Evolutionary conservation across 2,113 vertebrate genomes (phyloP).

Genomic region (Anas platyrhynchos): DNA sequence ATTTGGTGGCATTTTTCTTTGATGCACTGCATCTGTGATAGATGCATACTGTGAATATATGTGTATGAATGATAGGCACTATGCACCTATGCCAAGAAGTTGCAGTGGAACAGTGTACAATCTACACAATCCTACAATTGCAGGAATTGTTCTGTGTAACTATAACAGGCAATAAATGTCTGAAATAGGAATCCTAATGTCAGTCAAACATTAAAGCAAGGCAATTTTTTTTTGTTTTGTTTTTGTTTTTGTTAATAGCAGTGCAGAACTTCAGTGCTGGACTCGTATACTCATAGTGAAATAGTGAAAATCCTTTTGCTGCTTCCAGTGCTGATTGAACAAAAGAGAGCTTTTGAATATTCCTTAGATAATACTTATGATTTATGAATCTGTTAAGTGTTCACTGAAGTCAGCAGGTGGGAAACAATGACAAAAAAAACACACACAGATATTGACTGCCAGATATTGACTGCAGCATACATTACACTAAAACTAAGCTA

Average conservation of each 20-base stretch:
- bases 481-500: not conserved
- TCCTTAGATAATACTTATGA: not conserved
- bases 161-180: not conserved
- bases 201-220: not conserved
- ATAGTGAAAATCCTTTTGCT: not conserved
- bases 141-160: not conserved
- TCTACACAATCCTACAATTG: not conserved
- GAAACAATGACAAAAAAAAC: not conserved
- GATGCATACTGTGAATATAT: not conserved
- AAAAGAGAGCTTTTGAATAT: not conserved
- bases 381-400: not conserved
- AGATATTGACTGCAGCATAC: not conserved
- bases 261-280: not conserved
- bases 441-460: not conserved
- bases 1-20: not conserved
- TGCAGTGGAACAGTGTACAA: not conserved
- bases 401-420: not conserved
- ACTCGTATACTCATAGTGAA: not conserved
- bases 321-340: not conserved
- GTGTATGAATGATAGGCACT: not conserved
- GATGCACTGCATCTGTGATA: not conserved
- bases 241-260: not conserved
- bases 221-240: not conserved
- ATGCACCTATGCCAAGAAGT: not conserved
- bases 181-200: not conserved